Conservation (phyloP, 1,140 invertebrate genomes). For the Colletes latitarsis region DNA sequence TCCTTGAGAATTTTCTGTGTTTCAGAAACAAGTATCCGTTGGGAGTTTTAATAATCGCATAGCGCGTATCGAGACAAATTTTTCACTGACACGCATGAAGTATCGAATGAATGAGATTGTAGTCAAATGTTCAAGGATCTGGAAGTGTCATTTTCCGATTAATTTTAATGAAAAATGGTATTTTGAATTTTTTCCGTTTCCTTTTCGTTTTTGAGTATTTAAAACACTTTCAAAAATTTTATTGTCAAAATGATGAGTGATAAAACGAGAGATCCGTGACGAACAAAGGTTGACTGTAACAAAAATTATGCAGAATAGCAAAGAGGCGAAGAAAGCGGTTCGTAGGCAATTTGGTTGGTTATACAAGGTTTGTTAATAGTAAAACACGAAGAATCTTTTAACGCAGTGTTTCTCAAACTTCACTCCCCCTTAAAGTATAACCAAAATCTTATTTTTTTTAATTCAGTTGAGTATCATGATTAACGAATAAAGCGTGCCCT, state of each 20-base stretch:
- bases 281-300: neutral
- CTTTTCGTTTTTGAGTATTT: neutral
- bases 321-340: neutral
- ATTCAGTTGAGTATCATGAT: too few species aligned
- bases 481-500: too few species aligned
- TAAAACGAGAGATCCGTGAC: neutral
- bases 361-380: slow-evolving; percentile 52
- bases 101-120: neutral
- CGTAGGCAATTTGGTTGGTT: slow-evolving; percentile 33
- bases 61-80: neutral
- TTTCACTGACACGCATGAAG: neutral
- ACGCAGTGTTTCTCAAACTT: too few species aligned
- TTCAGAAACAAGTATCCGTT: slow-evolving; percentile 19
- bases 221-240: neutral
- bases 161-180: neutral
- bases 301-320: slow-evolving; percentile 34
- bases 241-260: slow-evolving; percentile 28
- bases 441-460: too few species aligned
- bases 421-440: too few species aligned
- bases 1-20: slow-evolving; percentile 26
- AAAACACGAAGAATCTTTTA: neutral
- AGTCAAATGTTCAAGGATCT: slow-evolving; percentile 52
- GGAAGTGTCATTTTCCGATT: slow-evolving; percentile 7
- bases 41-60: neutral
- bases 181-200: slow-evolving; percentile 17